Conservation (phyloP, 2,888 invertebrate species). For the Heteropelma amictum region DNA sequence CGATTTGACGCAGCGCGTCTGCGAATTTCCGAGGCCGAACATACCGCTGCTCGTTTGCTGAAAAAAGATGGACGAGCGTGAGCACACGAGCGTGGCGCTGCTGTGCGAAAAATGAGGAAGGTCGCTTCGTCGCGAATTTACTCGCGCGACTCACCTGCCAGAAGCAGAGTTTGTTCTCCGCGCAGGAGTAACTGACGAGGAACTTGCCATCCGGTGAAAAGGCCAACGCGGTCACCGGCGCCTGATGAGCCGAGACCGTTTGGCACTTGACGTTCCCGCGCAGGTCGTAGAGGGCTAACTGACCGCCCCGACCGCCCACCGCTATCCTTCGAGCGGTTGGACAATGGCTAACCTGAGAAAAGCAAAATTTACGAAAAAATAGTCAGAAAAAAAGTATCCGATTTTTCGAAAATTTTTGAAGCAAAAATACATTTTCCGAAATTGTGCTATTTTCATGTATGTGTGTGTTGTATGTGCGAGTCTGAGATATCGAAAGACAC, state of each 20-base stretch:
- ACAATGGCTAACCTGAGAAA: slow-evolving; percentile 85
- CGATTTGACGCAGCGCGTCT: slow-evolving; percentile 96
- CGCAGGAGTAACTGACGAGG: slow-evolving; percentile 95
- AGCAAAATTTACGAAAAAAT: not conserved
- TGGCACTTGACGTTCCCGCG: slow-evolving; percentile 94
- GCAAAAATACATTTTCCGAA: no score
- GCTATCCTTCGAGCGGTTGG: slow-evolving; percentile 95
- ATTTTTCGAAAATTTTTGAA: no score
- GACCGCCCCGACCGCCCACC: slow-evolving; percentile 95
- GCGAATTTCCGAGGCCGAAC: slow-evolving; percentile 98
- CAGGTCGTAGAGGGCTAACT: slow-evolving; percentile 96
- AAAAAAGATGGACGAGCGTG: slow-evolving; percentile 23
- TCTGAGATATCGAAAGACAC: no score
- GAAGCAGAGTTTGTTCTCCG: slow-evolving; percentile 96
- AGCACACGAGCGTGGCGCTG: not conserved
- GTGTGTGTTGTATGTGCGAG: no score
- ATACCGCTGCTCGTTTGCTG: slow-evolving; percentile 88
- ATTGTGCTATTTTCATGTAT: no score
- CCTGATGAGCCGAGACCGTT: slow-evolving; percentile 93
- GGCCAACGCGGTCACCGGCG: slow-evolving; percentile 93
- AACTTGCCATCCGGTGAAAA: slow-evolving; percentile 99
- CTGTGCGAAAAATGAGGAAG: not conserved
- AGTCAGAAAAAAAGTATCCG: not conserved
- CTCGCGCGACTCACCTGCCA: slow-evolving; percentile 93
- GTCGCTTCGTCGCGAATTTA: not conserved